These are phyloP conservation scores for Entomobrya multifasciata DNA, from an alignment of 2,888 invertebrate species.

Conservation along the genomic window DNA sequence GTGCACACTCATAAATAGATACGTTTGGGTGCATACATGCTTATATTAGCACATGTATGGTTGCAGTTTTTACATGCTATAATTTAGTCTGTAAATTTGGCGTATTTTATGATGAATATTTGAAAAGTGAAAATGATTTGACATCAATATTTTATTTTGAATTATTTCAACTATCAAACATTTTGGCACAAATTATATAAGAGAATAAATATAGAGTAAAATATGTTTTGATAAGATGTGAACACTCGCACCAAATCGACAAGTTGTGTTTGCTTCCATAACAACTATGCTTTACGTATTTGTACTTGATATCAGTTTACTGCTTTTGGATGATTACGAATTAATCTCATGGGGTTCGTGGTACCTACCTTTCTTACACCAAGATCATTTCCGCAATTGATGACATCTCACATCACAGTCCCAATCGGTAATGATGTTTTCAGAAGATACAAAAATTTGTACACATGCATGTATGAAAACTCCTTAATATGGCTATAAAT, in stretches of 20 bases:
- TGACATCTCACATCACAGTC: constrained; percentile 45
- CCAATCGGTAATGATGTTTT: constrained; percentile 8
- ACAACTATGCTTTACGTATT: no score
- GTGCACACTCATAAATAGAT: no score
- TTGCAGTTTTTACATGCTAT: no score
- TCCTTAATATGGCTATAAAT: not conserved
- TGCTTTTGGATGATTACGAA: not conserved
- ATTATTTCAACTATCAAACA: not conserved
- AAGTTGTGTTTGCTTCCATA: not conserved
- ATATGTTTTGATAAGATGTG: not conserved
- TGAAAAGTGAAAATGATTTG: not conserved
- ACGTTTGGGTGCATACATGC: no score
- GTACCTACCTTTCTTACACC: constrained; percentile 11
- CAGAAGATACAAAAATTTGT: not conserved
- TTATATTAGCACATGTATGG: no score
- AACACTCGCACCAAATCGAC: no score
- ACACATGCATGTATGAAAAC: not conserved
- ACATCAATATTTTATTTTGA: not conserved
- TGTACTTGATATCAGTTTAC: not conserved
- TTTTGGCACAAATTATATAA: constrained; percentile 1
- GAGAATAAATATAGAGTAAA: not conserved
- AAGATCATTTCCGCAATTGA: constrained; percentile 62
- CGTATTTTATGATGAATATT: not conserved
- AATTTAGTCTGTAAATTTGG: not conserved
- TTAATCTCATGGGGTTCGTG: not conserved